Conservation (phyloP, 2,113 vertebrate genomes). For the Mormyrus lacerda region DNA sequence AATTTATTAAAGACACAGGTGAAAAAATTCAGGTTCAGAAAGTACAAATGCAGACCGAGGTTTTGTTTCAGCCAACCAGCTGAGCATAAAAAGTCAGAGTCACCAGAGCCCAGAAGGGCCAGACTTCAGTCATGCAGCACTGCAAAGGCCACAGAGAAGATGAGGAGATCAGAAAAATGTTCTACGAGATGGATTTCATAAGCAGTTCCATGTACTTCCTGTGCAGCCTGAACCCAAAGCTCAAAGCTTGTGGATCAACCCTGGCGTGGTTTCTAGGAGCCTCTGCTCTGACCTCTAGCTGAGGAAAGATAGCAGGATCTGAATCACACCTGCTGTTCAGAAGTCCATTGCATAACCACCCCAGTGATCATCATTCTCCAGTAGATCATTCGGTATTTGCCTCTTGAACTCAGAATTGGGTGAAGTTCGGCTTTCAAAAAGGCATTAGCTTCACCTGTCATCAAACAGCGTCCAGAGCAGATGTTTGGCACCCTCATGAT, state of each 20-base stretch:
- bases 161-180: not conserved
- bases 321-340: not conserved
- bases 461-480: not conserved
- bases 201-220: not conserved
- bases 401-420: not conserved
- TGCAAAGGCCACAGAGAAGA: not conserved
- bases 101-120: not conserved
- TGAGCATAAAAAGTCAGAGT: not conserved
- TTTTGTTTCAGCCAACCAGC: not conserved
- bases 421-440: not conserved
- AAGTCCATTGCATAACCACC: not conserved
- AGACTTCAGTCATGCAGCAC: not conserved
- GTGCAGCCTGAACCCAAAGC: not conserved
- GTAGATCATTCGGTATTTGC: not conserved
- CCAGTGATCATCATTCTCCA: not conserved
- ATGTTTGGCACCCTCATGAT: not conserved
- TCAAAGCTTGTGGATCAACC: not conserved
- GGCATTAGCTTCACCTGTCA: not conserved
- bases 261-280: not conserved
- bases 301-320: not conserved
- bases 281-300: not conserved
- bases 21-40: not conserved
- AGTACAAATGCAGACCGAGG: not conserved
- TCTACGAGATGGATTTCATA: not conserved
- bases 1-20: not conserved